Percentiles rank a stretch among this genome's conserved stretches.
Evolutionary conservation across 1,140 invertebrate genomes (phyloP).

Genomic region (Ips nitidus): DNA sequence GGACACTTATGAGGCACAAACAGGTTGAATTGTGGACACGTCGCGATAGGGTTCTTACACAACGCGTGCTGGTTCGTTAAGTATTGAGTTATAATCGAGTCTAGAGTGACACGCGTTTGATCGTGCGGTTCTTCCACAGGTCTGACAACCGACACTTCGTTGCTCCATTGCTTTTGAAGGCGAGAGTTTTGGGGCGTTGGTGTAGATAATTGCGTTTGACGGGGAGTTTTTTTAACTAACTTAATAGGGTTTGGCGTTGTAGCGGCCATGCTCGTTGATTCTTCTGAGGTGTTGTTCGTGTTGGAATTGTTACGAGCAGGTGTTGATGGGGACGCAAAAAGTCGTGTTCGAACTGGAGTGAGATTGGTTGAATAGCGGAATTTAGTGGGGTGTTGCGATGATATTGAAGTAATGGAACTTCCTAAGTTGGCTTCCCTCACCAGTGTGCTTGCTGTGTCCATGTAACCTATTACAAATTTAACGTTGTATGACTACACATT

Average conservation of each 20-base stretch:
- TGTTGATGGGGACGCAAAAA: conserved; percentile 10
- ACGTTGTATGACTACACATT: too few relatives aligned
- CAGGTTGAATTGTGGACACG: conserved; percentile 87
- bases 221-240: too few relatives aligned
- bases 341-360: conserved; percentile 49
- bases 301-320: neutral
- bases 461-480: conserved; percentile 53
- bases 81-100: conserved; percentile 94
- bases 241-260: too few relatives aligned
- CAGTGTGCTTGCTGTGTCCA: conserved; percentile 69
- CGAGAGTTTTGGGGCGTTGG: conserved; percentile 50
- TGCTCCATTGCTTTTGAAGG: conserved; percentile 68
- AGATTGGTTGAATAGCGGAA: conserved; percentile 59
- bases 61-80: conserved; percentile 91
- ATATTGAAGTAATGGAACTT: conserved; percentile 49
- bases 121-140: conserved; percentile 49
- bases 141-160: conserved; percentile 44
- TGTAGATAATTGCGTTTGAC: neutral
- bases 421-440: conserved; percentile 73
- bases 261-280: too few relatives aligned
- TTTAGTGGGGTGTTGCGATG: conserved; percentile 56
- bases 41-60: conserved; percentile 90
- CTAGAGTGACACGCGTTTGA: conserved; percentile 67
- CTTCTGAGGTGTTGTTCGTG: too few relatives aligned
- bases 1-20: conserved; percentile 92